Evolutionary conservation across 2,113 vertebrate genomes (phyloP).

Genomic region (Corydoras maculifer): DNA sequence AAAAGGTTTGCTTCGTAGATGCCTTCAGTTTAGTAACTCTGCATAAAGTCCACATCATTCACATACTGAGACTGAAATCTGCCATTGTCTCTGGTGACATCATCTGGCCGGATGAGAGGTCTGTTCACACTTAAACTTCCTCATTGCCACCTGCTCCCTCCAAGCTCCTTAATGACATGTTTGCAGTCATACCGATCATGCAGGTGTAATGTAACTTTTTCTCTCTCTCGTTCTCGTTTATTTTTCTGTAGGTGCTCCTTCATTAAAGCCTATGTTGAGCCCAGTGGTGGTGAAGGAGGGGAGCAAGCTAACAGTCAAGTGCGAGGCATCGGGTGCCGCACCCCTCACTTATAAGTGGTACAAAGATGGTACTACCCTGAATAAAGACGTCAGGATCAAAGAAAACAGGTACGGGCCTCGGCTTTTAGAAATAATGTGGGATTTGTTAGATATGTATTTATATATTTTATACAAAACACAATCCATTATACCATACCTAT

Average conservation of each 20-base stretch:
- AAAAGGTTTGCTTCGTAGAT: background rate
- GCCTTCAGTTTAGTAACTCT: background rate
- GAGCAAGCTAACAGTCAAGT: conserved; percentile 81
- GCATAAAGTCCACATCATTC: background rate
- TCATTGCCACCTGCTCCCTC: background rate
- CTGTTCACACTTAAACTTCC: conserved; percentile 18
- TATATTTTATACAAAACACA: no score
- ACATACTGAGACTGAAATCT: background rate
- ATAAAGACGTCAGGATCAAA: conserved; percentile 81
- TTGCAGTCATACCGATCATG: background rate
- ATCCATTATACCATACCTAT: no score
- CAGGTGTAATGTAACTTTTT: background rate
- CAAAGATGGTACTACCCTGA: conserved; percentile 90
- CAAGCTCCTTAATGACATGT: background rate
- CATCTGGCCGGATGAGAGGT: conserved; percentile 37
- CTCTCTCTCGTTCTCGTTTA: conserved; percentile 2
- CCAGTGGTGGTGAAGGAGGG: conserved; percentile 76
- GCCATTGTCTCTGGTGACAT: background rate
- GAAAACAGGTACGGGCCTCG: conserved; percentile 71
- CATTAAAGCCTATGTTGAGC: conserved; percentile 85
- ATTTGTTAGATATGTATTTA: no score
- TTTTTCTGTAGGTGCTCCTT: conserved; percentile 72
- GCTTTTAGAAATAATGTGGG: no score
- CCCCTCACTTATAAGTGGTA: conserved; percentile 85
- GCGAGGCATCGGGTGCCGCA: conserved; percentile 83